Conservation (phyloP, 2,113 vertebrate genomes). For the Thalassoma bifasciatum region DNA sequence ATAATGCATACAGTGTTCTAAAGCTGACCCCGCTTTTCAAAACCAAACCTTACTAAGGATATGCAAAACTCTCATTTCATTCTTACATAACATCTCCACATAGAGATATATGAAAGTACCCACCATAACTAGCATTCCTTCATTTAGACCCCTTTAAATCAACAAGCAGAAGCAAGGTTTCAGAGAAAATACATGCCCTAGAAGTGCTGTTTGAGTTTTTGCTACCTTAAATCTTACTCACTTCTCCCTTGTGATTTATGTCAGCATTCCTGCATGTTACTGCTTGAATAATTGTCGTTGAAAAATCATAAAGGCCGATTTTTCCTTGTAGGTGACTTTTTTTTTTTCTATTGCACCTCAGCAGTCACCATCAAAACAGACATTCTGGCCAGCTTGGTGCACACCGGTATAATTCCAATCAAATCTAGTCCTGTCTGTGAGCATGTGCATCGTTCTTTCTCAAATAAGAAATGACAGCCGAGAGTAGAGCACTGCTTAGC, state of each 20-base stretch:
- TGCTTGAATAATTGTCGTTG: neutral
- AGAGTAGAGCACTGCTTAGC: slow-evolving; percentile 63
- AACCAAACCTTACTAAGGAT: slow-evolving; percentile 10
- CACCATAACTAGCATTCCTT: neutral
- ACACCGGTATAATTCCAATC: slow-evolving; percentile 69
- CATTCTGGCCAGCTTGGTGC: slow-evolving; percentile 38
- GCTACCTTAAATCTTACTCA: neutral
- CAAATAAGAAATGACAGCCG: slow-evolving; percentile 78
- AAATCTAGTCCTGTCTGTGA: slow-evolving; percentile 72
- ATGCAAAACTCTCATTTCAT: slow-evolving; percentile 11
- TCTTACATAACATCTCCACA: neutral
- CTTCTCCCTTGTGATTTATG: neutral
- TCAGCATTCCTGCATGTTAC: neutral
- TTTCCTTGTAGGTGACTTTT: neutral
- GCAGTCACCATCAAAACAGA: slow-evolving; percentile 37
- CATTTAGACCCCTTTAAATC: neutral
- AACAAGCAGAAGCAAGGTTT: neutral
- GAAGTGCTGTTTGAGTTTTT: neutral
- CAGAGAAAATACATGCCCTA: neutral
- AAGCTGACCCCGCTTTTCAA: slow-evolving; percentile 13
- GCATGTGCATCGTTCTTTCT: slow-evolving; percentile 59
- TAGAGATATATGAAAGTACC: neutral
- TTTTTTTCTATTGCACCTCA: slow-evolving; percentile 34
- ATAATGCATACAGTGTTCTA: slow-evolving; percentile 7
- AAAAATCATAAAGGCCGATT: neutral